Conservation (phyloP, 2,888 invertebrate genomes). For the Lepidonotus clava region DNA sequence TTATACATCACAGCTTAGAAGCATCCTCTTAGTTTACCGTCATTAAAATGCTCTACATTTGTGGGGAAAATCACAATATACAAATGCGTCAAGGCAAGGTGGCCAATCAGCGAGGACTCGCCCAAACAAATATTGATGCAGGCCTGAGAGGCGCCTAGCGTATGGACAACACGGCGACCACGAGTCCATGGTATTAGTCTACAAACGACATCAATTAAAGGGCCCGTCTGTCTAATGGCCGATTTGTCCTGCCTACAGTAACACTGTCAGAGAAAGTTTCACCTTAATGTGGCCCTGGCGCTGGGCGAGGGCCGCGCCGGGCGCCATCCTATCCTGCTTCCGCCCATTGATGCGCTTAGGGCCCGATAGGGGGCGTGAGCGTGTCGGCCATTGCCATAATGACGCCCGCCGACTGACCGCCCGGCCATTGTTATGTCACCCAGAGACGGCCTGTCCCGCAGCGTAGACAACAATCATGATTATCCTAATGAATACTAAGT, state of each 20-base stretch:
- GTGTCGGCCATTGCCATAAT: not conserved
- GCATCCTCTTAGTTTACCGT: too few relatives aligned
- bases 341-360: not conserved
- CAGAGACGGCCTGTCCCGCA: not conserved
- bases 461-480: conserved; percentile 16
- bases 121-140: too few relatives aligned
- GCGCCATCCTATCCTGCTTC: not conserved
- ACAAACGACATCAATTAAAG: conserved; percentile 33
- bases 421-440: conserved; percentile 10
- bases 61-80: too few relatives aligned
- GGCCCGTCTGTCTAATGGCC: not conserved
- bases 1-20: too few relatives aligned
- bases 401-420: not conserved
- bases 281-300: not conserved
- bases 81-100: too few relatives aligned
- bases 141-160: too few relatives aligned
- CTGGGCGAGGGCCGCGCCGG: not conserved
- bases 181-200: too few relatives aligned
- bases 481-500: conserved; percentile 27
- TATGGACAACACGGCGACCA: too few relatives aligned
- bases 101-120: too few relatives aligned
- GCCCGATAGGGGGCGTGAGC: too few relatives aligned
- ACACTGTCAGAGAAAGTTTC: not conserved
- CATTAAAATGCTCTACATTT: too few relatives aligned
- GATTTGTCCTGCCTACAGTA: not conserved